These are phyloP conservation scores for Macquaria ambigua DNA, from an alignment of 2,113 vertebrate species.

Conservation along the genomic window DNA sequence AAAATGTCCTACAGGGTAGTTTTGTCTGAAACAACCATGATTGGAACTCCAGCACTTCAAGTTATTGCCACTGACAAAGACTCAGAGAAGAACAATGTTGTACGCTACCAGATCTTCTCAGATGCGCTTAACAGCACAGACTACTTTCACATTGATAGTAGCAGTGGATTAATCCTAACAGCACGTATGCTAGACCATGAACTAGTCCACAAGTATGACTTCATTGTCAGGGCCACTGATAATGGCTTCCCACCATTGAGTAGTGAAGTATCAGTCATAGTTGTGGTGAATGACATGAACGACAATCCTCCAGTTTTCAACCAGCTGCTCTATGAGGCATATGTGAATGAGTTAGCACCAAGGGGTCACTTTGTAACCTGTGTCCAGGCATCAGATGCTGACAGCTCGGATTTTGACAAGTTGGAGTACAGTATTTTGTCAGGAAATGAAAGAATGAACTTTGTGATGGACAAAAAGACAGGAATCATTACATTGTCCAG, in stretches of 20 bases:
- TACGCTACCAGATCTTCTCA: conserved; percentile 95
- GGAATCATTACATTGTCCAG: conserved; percentile 92
- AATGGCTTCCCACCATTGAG: conserved; percentile 94
- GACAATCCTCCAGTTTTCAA: conserved; percentile 97
- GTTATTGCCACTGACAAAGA: conserved; percentile 92
- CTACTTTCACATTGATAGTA: conserved; percentile 97
- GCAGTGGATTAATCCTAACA: conserved; percentile 95
- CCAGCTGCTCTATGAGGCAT: conserved; percentile 96
- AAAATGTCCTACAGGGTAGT: conserved; percentile 89
- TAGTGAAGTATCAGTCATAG: conserved; percentile 90
- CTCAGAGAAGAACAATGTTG: conserved; percentile 91
- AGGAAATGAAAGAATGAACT: conserved; percentile 93
- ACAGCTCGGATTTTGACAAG: conserved; percentile 91
- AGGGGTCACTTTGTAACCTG: conserved; percentile 96
- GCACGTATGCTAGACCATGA: conserved; percentile 95
- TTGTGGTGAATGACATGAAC: conserved; percentile 93
- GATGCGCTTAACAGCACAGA: conserved; percentile 93
- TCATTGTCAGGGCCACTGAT: conserved; percentile 93
- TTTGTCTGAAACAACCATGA: conserved; percentile 94
- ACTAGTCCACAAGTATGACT: conserved; percentile 87
- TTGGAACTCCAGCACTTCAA: conserved; percentile 95
- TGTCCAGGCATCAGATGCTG: conserved; percentile 95
- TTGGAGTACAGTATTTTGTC: conserved; percentile 95
- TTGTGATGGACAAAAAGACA: conserved; percentile 90
- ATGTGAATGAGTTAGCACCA: conserved; percentile 94